Percentiles rank a stretch among this genome's conserved stretches.
phyloP scores from a whole-genome alignment of 2,113 vertebrate genomes.

The Benitochromis conjunctus region DNA sequence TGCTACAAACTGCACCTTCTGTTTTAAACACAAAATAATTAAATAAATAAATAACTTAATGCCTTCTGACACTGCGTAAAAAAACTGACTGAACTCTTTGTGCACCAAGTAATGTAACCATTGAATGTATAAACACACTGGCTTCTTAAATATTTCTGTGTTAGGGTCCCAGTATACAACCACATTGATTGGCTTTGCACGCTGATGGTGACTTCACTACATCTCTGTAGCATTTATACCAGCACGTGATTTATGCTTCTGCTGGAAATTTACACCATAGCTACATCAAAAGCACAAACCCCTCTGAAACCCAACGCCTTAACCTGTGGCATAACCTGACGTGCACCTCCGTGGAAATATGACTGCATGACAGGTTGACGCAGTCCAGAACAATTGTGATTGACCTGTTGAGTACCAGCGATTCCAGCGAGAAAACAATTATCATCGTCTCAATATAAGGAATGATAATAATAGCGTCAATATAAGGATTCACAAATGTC shows the following conservation, averaged over 20 bases:
- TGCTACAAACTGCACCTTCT: neutral
- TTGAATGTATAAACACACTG: neutral
- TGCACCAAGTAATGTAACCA: neutral
- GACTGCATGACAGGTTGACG: neutral
- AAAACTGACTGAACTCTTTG: neutral
- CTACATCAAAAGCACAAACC: neutral
- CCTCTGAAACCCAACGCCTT: accelerated
- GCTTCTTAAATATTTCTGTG: neutral
- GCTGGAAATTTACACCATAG: neutral
- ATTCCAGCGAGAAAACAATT: neutral
- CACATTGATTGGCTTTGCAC: neutral
- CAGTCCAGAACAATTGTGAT: neutral
- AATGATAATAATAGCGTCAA: neutral
- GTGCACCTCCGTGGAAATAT: neutral
- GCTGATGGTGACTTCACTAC: neutral
- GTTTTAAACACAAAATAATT: too few species aligned
- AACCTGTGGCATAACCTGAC: neutral
- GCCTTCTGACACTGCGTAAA: neutral
- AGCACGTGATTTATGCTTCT: neutral
- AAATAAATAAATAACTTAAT: neutral
- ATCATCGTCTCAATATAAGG: neutral
- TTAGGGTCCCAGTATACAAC: neutral
- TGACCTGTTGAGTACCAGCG: neutral
- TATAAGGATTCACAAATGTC: neutral
- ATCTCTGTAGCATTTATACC: neutral